A percentile compares a stretch with the other conserved stretches of the same genome.
Conservation (phyloP, 2,797 vertebrate species). For the Chelmon rostratus region DNA sequence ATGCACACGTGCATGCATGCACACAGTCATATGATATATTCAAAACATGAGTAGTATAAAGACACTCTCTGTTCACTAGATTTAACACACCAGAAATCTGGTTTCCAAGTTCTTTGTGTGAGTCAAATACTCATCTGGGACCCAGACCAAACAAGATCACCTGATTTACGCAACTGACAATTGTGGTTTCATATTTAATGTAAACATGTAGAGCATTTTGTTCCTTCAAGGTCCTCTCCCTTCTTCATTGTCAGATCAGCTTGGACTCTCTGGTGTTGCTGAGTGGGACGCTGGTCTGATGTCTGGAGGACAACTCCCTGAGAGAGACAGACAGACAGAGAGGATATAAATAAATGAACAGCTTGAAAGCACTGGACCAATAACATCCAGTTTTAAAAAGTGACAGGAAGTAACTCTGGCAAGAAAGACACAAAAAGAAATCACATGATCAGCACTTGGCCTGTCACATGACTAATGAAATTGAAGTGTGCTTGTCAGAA, state of each 20-base stretch:
- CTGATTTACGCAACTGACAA: not conserved
- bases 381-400: not conserved
- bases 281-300: constrained; percentile 64
- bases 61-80: not conserved
- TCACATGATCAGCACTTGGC: no score
- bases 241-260: constrained; percentile 61
- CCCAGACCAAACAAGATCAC: not conserved
- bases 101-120: not conserved
- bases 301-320: constrained; percentile 70
- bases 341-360: not conserved
- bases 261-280: constrained; percentile 58
- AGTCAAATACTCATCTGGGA: not conserved
- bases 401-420: no score
- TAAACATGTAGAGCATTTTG: constrained; percentile 16
- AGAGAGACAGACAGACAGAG: not conserved
- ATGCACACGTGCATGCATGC: constrained; percentile 1
- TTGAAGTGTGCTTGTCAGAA: no score
- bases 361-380: no score
- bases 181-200: not conserved
- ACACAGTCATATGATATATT: not conserved
- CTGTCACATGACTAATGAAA: no score
- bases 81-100: not conserved
- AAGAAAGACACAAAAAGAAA: not conserved
- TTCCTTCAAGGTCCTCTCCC: not conserved
- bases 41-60: not conserved